Percentiles rank a stretch among this genome's conserved stretches.
Evolutionary conservation across 2,797 vertebrate species (phyloP).

Genomic region (Heterohyrax brucei): DNA sequence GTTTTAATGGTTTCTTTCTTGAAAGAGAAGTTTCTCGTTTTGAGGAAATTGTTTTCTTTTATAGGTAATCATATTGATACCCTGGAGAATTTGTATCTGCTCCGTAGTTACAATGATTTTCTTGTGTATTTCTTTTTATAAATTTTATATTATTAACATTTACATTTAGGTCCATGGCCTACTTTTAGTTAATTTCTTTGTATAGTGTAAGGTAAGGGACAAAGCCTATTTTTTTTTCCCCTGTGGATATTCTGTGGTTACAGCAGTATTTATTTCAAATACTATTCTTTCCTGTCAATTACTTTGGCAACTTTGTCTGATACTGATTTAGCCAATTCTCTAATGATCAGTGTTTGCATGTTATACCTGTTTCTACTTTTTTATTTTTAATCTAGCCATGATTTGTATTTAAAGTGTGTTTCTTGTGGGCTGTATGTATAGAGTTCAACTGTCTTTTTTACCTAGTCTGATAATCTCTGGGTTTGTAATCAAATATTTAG

Average conservation of each 20-base stretch:
- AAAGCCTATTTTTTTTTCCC: background rate
- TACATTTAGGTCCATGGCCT: background rate
- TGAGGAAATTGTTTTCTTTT: background rate
- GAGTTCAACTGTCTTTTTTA: background rate
- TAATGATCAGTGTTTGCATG: too few species aligned
- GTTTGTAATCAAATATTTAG: too few species aligned
- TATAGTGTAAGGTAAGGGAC: background rate
- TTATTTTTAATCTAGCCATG: too few species aligned
- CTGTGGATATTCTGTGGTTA: too few species aligned
- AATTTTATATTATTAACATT: background rate
- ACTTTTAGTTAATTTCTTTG: constrained; percentile 3
- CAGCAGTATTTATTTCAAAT: too few species aligned
- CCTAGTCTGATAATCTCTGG: background rate
- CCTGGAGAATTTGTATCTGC: background rate
- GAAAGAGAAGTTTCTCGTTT: background rate
- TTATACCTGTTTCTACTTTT: too few species aligned
- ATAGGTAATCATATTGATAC: background rate
- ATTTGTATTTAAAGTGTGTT: background rate
- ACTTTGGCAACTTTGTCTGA: too few species aligned
- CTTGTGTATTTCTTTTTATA: background rate
- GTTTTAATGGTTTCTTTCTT: background rate
- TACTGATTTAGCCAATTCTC: too few species aligned
- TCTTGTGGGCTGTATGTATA: background rate
- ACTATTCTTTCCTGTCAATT: too few species aligned
- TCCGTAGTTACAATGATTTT: background rate